Evolutionary conservation across 2,888 invertebrate species (phyloP).

Genomic region (Drosophila nr. perissopoda): DNA sequence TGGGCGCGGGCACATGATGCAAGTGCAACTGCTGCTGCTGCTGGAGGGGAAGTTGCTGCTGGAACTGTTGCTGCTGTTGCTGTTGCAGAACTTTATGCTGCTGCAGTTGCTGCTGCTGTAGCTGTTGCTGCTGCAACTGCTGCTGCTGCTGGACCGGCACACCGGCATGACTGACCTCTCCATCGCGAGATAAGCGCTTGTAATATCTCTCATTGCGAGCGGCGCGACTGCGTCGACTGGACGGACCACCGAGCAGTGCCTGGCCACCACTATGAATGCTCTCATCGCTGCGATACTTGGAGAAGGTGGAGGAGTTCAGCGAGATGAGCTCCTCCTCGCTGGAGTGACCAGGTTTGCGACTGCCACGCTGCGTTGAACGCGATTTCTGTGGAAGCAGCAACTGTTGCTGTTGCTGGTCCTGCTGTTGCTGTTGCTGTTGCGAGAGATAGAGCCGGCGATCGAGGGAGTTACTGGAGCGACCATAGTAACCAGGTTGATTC

Average conservation of each 20-base stretch:
- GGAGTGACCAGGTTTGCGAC: slow-evolving; percentile 61
- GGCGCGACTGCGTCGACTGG: slow-evolving; percentile 88
- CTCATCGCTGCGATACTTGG: slow-evolving; percentile 89
- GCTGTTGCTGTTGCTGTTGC: slow-evolving; percentile 10
- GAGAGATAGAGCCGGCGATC: slow-evolving; percentile 65
- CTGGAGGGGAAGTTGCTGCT: slow-evolving; percentile 12
- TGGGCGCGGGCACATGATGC: slow-evolving; percentile 84
- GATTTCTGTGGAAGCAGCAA: slow-evolving; percentile 55
- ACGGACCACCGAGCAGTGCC: slow-evolving; percentile 68
- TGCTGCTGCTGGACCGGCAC: slow-evolving; percentile 66
- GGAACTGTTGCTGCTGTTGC: slow-evolving; percentile 66
- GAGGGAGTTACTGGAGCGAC: slow-evolving; percentile 79
- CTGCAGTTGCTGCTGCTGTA: slow-evolving; percentile 54
- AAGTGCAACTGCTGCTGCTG: slow-evolving; percentile 67
- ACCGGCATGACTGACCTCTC: slow-evolving; percentile 85
- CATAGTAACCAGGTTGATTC: slow-evolving; percentile 68
- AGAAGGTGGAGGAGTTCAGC: slow-evolving; percentile 88
- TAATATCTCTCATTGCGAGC: slow-evolving; percentile 93
- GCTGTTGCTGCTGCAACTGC: slow-evolving; percentile 52
- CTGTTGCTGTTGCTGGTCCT: background rate
- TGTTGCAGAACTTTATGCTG: slow-evolving; percentile 41
- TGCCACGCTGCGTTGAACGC: slow-evolving; percentile 70
- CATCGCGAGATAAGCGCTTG: slow-evolving; percentile 90
- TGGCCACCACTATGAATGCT: slow-evolving; percentile 87
- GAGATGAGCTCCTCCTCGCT: slow-evolving; percentile 86